Percentiles rank a stretch among this genome's conserved stretches.
phyloP scores from a whole-genome alignment of 2,888 invertebrate species.

The Ceraclea dissimilis region DNA sequence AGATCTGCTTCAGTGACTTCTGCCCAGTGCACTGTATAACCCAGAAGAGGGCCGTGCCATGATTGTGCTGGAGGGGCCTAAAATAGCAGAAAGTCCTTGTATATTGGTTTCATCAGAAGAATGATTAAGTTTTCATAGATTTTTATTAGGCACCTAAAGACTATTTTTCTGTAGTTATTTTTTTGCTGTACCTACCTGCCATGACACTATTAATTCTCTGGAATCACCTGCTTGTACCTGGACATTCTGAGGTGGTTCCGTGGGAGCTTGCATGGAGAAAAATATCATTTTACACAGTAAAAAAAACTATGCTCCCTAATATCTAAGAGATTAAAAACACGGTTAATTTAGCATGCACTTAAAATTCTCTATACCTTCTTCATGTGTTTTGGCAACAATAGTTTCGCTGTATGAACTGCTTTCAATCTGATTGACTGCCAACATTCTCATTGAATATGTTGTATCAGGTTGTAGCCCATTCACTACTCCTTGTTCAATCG shows the following conservation, averaged over 20 bases:
- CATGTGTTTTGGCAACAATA: slow-evolving; percentile 59
- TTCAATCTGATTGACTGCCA: slow-evolving; percentile 67
- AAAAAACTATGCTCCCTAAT: not conserved
- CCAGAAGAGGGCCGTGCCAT: slow-evolving; percentile 70
- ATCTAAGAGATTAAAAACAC: not conserved
- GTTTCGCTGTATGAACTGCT: slow-evolving; percentile 57
- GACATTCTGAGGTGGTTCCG: slow-evolving; percentile 65
- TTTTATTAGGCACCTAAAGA: no score
- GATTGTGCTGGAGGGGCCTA: slow-evolving; percentile 60
- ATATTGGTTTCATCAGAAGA: no score
- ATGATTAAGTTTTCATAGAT: no score
- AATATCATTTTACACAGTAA: not conserved
- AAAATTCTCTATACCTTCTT: slow-evolving; percentile 48
- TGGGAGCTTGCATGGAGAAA: slow-evolving; percentile 48
- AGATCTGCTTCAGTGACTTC: slow-evolving; percentile 36
- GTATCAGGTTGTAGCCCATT: slow-evolving; percentile 56
- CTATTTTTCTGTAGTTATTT: no score
- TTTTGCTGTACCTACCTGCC: slow-evolving; percentile 71
- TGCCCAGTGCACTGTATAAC: slow-evolving; percentile 69
- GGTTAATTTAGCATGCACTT: no score
- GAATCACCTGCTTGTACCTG: slow-evolving; percentile 63
- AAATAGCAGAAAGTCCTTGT: no score
- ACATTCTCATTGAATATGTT: slow-evolving; percentile 60
- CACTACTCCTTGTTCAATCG: slow-evolving; percentile 24
- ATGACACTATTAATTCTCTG: slow-evolving; percentile 63